These are phyloP conservation scores for Anagrus nilaparvatae DNA, from an alignment of 1,140 invertebrate genomes.

Conservation along the genomic window DNA sequence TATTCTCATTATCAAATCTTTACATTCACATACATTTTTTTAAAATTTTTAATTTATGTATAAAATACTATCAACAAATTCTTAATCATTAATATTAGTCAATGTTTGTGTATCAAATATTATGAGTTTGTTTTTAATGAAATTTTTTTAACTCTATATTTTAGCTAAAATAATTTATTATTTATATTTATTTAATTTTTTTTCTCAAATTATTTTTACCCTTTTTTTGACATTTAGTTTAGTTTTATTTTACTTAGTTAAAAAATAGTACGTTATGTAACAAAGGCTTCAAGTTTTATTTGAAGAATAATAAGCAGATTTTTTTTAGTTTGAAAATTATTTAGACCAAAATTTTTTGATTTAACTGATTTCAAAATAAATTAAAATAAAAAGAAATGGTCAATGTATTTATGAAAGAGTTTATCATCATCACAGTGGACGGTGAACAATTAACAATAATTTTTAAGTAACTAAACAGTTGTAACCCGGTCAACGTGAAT, in stretches of 20 bases:
- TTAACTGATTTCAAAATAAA: background rate
- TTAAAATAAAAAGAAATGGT: background rate
- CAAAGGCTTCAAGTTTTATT: background rate
- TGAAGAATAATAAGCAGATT: background rate
- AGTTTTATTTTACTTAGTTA: background rate
- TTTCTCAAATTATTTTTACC: too few relatives aligned
- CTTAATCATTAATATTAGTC: too few relatives aligned
- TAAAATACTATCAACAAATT: too few relatives aligned
- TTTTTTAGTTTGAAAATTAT: background rate
- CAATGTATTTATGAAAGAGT: slow-evolving; percentile 15
- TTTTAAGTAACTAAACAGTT: slow-evolving; percentile 61
- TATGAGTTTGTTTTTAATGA: too few relatives aligned
- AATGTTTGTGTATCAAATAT: too few relatives aligned
- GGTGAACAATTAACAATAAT: slow-evolving; percentile 34
- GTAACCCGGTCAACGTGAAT: slow-evolving; percentile 82
- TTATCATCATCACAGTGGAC: slow-evolving; percentile 31
- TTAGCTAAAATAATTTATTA: too few relatives aligned
- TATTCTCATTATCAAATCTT: too few relatives aligned
- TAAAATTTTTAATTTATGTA: too few relatives aligned
- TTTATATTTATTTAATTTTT: too few relatives aligned
- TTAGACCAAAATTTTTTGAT: slow-evolving; percentile 8
- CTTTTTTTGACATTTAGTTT: too few relatives aligned
- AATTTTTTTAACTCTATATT: too few relatives aligned
- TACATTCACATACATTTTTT: too few relatives aligned
- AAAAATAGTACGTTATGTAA: background rate